A percentile compares a stretch with the other conserved stretches of the same genome.
These are phyloP conservation scores for Drosophila neoperkinsi DNA, from an alignment of 2,888 invertebrate species.

Conservation along the genomic window DNA sequence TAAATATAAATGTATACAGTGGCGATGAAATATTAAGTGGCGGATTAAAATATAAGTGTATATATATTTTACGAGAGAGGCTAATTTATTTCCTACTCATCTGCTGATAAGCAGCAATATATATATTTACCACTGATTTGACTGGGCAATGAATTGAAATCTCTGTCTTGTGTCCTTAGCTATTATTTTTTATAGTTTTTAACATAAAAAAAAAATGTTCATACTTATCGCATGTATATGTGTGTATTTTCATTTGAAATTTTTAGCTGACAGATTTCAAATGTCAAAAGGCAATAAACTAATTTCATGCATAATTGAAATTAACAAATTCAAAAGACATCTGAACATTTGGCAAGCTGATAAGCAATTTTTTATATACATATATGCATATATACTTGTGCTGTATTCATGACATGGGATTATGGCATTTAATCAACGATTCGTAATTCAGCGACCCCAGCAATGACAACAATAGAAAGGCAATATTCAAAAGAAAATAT, in stretches of 20 bases:
- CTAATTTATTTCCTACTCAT: constrained; percentile 30
- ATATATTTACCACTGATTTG: constrained; percentile 16
- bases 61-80: background rate
- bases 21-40: constrained; percentile 34
- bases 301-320: constrained; percentile 83
- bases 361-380: constrained; percentile 33
- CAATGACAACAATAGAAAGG: constrained; percentile 46
- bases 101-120: constrained; percentile 41
- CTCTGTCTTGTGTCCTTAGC: constrained; percentile 18
- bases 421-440: constrained; percentile 44
- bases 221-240: background rate
- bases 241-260: constrained; percentile 25
- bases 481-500: constrained; percentile 24
- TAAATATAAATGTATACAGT: constrained; percentile 5
- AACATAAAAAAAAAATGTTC: constrained; percentile 6
- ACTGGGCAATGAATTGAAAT: constrained; percentile 32
- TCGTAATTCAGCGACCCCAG: constrained; percentile 45
- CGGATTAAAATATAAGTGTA: constrained; percentile 16
- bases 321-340: constrained; percentile 76
- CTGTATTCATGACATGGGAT: constrained; percentile 50
- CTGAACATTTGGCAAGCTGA: constrained; percentile 55
- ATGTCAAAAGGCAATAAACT: constrained; percentile 82
- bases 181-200: constrained; percentile 15
- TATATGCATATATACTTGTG: constrained; percentile 23
- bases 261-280: constrained; percentile 50